Evolutionary conservation across 2,113 vertebrate species (phyloP), one percentile per base, ranked within the genome.

Genomic region (Phaetusa simplex): DNA sequence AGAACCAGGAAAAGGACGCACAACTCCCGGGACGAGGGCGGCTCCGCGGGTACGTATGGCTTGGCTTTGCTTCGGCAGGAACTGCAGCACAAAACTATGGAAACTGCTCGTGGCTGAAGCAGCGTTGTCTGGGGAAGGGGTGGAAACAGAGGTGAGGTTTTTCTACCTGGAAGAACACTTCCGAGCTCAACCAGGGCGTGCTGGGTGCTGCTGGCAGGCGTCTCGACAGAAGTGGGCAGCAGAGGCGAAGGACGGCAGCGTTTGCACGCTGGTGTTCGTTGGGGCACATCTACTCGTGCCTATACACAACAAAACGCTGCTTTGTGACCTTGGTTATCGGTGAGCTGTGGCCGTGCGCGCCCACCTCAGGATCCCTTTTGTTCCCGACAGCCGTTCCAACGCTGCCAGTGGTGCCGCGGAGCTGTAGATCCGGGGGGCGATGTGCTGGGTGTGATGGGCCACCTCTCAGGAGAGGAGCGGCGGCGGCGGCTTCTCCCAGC

Each of bases 11-110:
- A 79, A n/a, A 79, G 11, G 42, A 53, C 3, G 21, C 0, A 0
- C 3, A 0, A 10, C 24, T 80, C 6, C 26, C 3, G 7, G 23
- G 29, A 67, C 22, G 10, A 64, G 40, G 56, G 43, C 8, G 0
- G 13, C 50, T 87, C 9, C 1, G 20, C 7, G 6, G 52, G 91
- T 94, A 88, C 0, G 52, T 94, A 38, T 5, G 23, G 20, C 40
- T 72, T 0, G 2, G 43, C 70, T 90, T 73, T 34, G 13, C 42
- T 58, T 59, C 4, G 0, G 34, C 38, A 27, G 15, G 49, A 14
- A 27, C 13, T 9, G 47, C 2, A 2, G n/a, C 19, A 26, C 32
- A 6, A 12, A 61, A 7, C 27, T 43, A 2, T 3, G 11, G 88
- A 12, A 86, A 14, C 17, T 22, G 52, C 21, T 45, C 0, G 0